These are phyloP conservation scores for Pachliopta kotzebuea DNA, from an alignment of 2,888 invertebrate species.

Conservation along the genomic window DNA sequence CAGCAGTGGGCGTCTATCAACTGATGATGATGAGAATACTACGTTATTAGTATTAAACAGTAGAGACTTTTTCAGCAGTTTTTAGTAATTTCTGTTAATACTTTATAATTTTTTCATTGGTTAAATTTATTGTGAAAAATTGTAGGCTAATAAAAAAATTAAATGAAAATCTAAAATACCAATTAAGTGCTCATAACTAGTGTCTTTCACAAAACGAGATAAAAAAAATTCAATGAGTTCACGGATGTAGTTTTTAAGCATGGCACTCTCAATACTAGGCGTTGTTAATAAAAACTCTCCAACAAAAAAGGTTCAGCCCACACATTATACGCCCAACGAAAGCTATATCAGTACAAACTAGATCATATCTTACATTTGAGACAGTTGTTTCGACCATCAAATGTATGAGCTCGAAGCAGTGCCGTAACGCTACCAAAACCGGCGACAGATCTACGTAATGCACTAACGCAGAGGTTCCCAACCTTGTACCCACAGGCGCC, in stretches of 20 bases:
- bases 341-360: constrained; percentile 31
- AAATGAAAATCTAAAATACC: too few relatives aligned
- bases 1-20: too few relatives aligned
- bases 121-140: too few relatives aligned
- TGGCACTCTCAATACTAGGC: background rate
- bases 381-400: constrained; percentile 40
- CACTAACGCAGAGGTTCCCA: constrained; percentile 50
- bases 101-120: too few relatives aligned
- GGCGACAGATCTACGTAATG: constrained; percentile 41
- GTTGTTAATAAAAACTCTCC: constrained; percentile 44
- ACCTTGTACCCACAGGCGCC: too few relatives aligned
- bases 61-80: too few relatives aligned
- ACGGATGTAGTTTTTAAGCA: background rate
- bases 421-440: constrained; percentile 38
- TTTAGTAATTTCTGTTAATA: too few relatives aligned
- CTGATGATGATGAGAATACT: too few relatives aligned
- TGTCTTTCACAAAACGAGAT: too few relatives aligned
- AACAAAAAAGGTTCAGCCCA: constrained; percentile 16
- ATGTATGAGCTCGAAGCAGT: constrained; percentile 33
- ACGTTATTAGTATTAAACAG: too few relatives aligned
- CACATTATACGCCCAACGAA: constrained; percentile 16
- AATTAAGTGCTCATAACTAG: too few relatives aligned
- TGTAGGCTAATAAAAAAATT: too few relatives aligned
- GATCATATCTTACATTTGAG: constrained; percentile 38
- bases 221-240: background rate